Evolutionary conservation across 2,888 invertebrate species (phyloP), one percentile per base, ranked within the genome.

Genomic region (Euphydryas editha): DNA sequence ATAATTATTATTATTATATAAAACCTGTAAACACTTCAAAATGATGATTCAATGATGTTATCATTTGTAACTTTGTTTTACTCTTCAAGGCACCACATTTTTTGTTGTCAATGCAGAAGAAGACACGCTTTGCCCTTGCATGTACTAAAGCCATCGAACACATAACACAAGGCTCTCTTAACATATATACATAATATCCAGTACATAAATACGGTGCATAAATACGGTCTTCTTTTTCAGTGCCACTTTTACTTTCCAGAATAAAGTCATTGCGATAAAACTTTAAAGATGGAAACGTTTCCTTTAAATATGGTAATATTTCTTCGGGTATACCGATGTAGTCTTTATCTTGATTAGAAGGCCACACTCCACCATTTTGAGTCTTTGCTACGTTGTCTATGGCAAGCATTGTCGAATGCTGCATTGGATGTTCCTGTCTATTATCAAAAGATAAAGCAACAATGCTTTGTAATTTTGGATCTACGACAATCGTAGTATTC

Each of bases 111-210:
- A 89, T 79, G 6, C 94, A 93, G 81, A 96, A 99, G 84, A 98
- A 99, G 2, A 99, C 95, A 66, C 97, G 93, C 61, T 95, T 95
- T 0, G 95, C 95, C 70, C 99, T 93, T n/a, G 98, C 97, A 85
- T 99, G 99, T 0, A 98, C 94, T 62, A 99, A 89, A 0, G 97
- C 99, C 99, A 99, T 99, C 0, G 98, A 94, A 88, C 99, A 99
- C 96, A 99, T 97, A 0, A 97, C 82, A 87, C 99, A 99, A 0
- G 99, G 99, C 83, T 99, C 99, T 68, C 94, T 94, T 0, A 96
- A 94, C 49, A 97, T 83, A 81, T 97, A 99, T 1, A 97, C 87
- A 88, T 97, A 96, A 84, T 97, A 98, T 2, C 97, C 97, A 0
- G 99, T 98, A 86, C 98, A 98, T 57, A 98, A 87, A 83, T 98